A percentile compares a stretch with the other conserved stretches of the same genome.
These are phyloP conservation scores for Drosophila bipectinata DNA, from an alignment of 1,140 invertebrate genomes.

Conservation along the genomic window DNA sequence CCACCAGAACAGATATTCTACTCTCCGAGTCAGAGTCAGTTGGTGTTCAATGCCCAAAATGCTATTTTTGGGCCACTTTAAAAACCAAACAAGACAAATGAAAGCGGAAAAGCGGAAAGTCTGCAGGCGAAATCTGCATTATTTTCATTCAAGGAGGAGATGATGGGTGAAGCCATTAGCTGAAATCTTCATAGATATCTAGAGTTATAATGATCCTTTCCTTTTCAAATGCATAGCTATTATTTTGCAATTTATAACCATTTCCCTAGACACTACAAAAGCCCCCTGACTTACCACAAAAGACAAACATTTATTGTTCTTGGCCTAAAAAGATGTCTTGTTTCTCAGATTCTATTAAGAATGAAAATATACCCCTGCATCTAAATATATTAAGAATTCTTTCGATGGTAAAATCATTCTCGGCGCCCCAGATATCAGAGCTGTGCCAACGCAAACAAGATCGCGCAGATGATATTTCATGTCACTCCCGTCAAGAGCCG, in stretches of 20 bases:
- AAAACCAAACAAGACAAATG: constrained; percentile 32
- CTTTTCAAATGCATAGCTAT: too few species aligned
- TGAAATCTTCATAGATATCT: too few species aligned
- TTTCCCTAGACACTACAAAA: neutral
- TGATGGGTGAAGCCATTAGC: neutral
- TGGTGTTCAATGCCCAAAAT: constrained; percentile 49
- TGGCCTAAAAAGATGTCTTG: neutral
- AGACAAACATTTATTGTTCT: constrained; percentile 14
- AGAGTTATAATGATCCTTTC: neutral
- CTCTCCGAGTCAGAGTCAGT: constrained; percentile 51
- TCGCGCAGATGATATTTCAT: constrained; percentile 39
- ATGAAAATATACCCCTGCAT: constrained; percentile 2
- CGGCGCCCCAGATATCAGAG: constrained; percentile 61
- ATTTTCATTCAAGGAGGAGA: neutral
- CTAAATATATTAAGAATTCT: constrained; percentile 37
- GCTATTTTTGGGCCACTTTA: constrained; percentile 37
- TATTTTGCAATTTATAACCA: neutral
- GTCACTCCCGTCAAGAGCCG: constrained; percentile 32
- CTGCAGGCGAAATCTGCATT: constrained; percentile 22
- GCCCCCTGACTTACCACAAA: neutral
- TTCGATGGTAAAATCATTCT: constrained; percentile 20
- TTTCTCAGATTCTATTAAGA: constrained; percentile 1
- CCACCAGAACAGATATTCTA: constrained; percentile 16
- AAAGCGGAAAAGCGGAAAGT: constrained; percentile 19
- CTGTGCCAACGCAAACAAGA: constrained; percentile 31